These are phyloP conservation scores for Gobius niger DNA, from an alignment of 2,113 vertebrate species.

Conservation along the genomic window DNA sequence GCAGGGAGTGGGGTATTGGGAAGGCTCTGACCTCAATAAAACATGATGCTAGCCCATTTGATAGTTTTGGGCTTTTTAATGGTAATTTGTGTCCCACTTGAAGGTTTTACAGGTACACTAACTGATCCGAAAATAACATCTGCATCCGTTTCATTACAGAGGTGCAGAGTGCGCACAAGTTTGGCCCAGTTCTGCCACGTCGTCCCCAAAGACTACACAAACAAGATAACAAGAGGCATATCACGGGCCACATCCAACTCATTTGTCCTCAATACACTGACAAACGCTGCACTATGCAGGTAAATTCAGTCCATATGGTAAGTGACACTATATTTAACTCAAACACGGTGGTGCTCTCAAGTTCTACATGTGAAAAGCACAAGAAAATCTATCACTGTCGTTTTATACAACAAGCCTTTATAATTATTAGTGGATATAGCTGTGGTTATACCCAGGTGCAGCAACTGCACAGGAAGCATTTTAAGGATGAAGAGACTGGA, in stretches of 20 bases:
- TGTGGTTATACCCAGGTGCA: neutral
- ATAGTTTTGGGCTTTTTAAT: conserved; percentile 31
- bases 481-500: neutral
- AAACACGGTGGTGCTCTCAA: conserved; percentile 22
- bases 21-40: conserved; percentile 38
- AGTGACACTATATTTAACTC: conserved; percentile 47
- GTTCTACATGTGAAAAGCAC: conserved; percentile 26
- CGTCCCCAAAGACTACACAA: conserved; percentile 64
- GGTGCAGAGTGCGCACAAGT: conserved; percentile 43
- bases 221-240: conserved; percentile 58
- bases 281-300: conserved; percentile 41
- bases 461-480: neutral
- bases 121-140: conserved; percentile 58
- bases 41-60: conserved; percentile 25
- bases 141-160: conserved; percentile 54
- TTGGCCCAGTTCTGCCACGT: conserved; percentile 69
- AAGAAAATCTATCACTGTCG: conserved; percentile 18
- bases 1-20: neutral
- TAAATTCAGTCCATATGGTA: conserved; percentile 57
- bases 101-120: conserved; percentile 43
- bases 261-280: conserved; percentile 56
- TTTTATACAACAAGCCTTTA: neutral
- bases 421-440: neutral
- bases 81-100: conserved; percentile 60
- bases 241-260: conserved; percentile 42